phyloP scores from a whole-genome alignment of 2,888 invertebrate genomes.

The Nycteola revayana region DNA sequence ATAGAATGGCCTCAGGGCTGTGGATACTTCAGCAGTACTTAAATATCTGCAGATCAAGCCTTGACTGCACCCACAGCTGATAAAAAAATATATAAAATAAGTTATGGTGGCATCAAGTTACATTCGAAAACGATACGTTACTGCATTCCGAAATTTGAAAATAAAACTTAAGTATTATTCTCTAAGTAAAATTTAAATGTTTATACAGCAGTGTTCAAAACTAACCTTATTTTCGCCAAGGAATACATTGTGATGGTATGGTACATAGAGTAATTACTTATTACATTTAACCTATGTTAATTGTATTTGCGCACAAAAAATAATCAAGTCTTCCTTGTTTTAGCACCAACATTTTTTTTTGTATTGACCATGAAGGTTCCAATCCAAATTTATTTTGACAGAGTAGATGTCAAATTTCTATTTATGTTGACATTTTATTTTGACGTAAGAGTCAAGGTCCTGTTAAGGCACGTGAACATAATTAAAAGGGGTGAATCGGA shows the following conservation, averaged over 20 bases:
- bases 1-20: constrained; percentile 96
- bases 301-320: constrained; percentile 35
- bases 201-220: constrained; percentile 1
- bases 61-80: constrained; percentile 44
- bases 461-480: too few species aligned
- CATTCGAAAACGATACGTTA: too few species aligned
- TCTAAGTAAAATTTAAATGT: too few species aligned
- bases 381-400: too few species aligned
- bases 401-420: too few species aligned
- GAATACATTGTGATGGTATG: constrained; percentile 60
- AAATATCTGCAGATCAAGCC: constrained; percentile 65
- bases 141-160: too few species aligned
- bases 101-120: too few species aligned
- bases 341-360: constrained; percentile 25
- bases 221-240: constrained; percentile 64
- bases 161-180: too few species aligned
- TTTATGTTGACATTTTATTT: too few species aligned
- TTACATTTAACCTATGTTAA: constrained; percentile 9
- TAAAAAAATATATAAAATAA: not conserved
- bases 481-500: too few species aligned
- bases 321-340: constrained; percentile 8
- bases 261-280: not conserved
- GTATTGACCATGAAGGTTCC: constrained; percentile 33
- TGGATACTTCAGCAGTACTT: constrained; percentile 92
- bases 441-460: too few species aligned